Conservation (phyloP, 2,888 invertebrate genomes). For the Euphydryas editha region DNA sequence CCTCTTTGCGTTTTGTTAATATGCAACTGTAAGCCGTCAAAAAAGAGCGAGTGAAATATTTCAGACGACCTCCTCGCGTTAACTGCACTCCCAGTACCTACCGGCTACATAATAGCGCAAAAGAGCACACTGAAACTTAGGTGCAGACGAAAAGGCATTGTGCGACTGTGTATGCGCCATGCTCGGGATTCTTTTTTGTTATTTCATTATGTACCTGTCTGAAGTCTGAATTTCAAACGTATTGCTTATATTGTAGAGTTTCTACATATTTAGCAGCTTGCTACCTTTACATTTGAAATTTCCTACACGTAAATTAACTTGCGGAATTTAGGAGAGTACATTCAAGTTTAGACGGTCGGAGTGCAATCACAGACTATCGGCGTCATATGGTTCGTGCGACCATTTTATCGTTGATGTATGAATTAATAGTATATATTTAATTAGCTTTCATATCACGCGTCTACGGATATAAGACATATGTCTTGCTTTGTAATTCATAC, state of each 20-base stretch:
- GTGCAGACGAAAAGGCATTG: slow-evolving; percentile 9
- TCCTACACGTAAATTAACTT: too few relatives aligned
- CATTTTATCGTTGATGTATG: too few relatives aligned
- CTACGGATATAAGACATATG: too few relatives aligned
- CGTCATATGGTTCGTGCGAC: too few relatives aligned
- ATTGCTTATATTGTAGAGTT: not conserved
- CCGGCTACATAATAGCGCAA: slow-evolving; percentile 10
- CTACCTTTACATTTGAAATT: too few relatives aligned
- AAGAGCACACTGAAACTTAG: slow-evolving; percentile 11
- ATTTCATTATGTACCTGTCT: slow-evolving; percentile 11
- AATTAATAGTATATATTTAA: too few relatives aligned
- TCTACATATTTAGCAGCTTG: not conserved
- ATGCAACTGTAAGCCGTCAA: slow-evolving; percentile 8
- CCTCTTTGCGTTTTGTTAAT: slow-evolving; percentile 1
- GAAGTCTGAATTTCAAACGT: slow-evolving; percentile 5
- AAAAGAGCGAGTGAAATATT: slow-evolving; percentile 17
- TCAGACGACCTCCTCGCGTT: slow-evolving; percentile 10
- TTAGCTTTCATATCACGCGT: too few relatives aligned
- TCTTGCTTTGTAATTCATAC: too few relatives aligned
- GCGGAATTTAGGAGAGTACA: too few relatives aligned
- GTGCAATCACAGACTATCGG: too few relatives aligned
- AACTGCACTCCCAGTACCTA: slow-evolving; percentile 7
- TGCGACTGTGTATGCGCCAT: slow-evolving; percentile 6
- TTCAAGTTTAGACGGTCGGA: too few relatives aligned
- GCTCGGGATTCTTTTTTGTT: slow-evolving; percentile 8